A percentile compares a stretch with the other conserved stretches of the same genome.
Evolutionary conservation across 2,113 vertebrate genomes (phyloP).

Genomic region (Taurulus bubalis): DNA sequence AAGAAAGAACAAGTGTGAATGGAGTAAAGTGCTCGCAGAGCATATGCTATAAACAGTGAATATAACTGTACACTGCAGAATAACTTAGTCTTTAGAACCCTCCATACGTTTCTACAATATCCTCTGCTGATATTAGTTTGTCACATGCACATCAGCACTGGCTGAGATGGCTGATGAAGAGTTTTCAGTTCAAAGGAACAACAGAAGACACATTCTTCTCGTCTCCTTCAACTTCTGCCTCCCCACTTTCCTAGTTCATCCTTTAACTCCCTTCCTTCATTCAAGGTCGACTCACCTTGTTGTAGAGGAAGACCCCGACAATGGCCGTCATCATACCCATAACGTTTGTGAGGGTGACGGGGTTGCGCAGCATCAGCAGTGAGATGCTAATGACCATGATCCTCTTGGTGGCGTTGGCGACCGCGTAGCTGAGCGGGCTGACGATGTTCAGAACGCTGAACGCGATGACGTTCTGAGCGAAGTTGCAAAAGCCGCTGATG

Average conservation of each 20-base stretch:
- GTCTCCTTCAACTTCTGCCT: background rate
- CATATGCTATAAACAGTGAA: background rate
- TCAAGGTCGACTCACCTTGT: constrained; percentile 86
- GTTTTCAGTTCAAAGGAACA: background rate
- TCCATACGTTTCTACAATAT: background rate
- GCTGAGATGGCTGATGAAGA: background rate
- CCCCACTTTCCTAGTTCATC: background rate
- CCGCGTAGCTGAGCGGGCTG: constrained; percentile 96
- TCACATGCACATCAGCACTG: background rate
- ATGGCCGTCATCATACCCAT: constrained; percentile 98
- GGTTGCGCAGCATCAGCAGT: constrained; percentile 95
- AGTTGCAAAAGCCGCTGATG: constrained; percentile 97
- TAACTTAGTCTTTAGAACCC: background rate
- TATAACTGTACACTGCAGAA: background rate
- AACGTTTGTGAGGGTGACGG: constrained; percentile 91
- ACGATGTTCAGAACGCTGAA: constrained; percentile 97
- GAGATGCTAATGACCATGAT: constrained; percentile 99
- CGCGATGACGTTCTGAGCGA: constrained; percentile 97
- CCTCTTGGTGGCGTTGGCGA: constrained; percentile 96
- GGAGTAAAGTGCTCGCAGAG: background rate
- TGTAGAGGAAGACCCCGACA: constrained; percentile 95
- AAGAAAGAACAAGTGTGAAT: constrained; percentile 2
- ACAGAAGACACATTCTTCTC: background rate
- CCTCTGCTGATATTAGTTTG: background rate
- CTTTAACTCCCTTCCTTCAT: background rate